These are phyloP conservation scores for Calycopis cecrops DNA, from an alignment of 1,140 invertebrate genomes.

Conservation along the genomic window DNA sequence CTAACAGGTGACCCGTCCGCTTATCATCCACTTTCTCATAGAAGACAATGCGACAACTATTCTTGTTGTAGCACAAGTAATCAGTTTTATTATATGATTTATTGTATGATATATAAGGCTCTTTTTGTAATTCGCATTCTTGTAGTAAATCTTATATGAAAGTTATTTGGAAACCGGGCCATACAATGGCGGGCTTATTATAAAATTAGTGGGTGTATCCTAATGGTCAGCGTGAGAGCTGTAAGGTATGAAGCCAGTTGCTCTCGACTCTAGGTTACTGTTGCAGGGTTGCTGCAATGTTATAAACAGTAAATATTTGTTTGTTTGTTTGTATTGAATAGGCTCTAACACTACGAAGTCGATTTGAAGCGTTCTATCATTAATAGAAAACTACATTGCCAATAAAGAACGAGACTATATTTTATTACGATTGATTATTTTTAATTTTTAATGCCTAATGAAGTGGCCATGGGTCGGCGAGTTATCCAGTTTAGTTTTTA, in stretches of 20 bases:
- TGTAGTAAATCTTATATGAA: background rate
- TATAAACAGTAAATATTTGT: no score
- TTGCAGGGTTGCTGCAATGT: constrained; percentile 27
- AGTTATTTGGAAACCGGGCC: constrained; percentile 49
- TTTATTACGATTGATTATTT: no score
- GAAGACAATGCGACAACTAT: constrained; percentile 1
- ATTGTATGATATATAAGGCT: background rate
- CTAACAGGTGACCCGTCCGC: constrained; percentile 1
- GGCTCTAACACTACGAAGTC: no score
- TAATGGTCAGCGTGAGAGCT: constrained; percentile 58
- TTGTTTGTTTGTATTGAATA: no score
- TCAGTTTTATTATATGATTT: background rate
- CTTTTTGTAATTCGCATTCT: background rate
- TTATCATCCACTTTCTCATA: constrained; percentile 1
- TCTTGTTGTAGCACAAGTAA: background rate
- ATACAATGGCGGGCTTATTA: constrained; percentile 47
- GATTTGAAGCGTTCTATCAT: no score
- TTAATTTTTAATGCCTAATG: no score
- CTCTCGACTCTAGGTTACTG: constrained; percentile 12
- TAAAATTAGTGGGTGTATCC: constrained; percentile 64
- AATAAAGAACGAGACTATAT: no score
- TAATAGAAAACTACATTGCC: no score
- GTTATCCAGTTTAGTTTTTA: no score
- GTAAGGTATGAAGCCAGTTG: constrained; percentile 19
- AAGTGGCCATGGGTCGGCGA: no score